Evolutionary conservation across 2,888 invertebrate species (phyloP).

Genomic region (Cataglyphis altisquamis): DNA sequence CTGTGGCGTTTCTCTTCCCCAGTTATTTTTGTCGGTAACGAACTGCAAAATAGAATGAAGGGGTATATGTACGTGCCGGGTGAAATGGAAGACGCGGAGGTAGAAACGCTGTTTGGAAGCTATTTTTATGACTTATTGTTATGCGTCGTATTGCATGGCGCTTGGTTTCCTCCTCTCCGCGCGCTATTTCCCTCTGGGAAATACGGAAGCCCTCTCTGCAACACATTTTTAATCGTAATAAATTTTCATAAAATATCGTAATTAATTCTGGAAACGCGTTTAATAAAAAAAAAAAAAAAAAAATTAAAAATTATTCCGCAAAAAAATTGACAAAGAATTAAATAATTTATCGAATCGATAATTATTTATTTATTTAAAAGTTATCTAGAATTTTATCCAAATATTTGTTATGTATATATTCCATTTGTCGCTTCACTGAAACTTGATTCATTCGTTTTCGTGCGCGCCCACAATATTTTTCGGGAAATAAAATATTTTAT

Average conservation of each 20-base stretch:
- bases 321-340: not conserved
- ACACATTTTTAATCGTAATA: constrained; percentile 35
- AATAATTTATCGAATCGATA: not conserved
- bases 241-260: constrained; percentile 15
- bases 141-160: constrained; percentile 40
- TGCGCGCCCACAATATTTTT: not conserved
- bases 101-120: constrained; percentile 40
- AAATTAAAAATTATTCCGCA: not conserved
- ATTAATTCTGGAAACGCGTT: not conserved
- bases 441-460: not conserved
- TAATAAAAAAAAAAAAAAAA: not conserved
- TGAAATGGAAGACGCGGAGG: constrained; percentile 40
- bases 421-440: not conserved
- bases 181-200: not conserved
- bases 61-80: not conserved
- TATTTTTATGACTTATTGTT: constrained; percentile 57
- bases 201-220: not conserved
- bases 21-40: constrained; percentile 50
- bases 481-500: constrained; percentile 8
- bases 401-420: not conserved
- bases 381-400: not conserved
- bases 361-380: not conserved
- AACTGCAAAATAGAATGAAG: constrained; percentile 54
- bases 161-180: constrained; percentile 26
- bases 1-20: constrained; percentile 39